phyloP scores from a whole-genome alignment of 2,797 vertebrate genomes.

The Oophaga sylvatica region DNA sequence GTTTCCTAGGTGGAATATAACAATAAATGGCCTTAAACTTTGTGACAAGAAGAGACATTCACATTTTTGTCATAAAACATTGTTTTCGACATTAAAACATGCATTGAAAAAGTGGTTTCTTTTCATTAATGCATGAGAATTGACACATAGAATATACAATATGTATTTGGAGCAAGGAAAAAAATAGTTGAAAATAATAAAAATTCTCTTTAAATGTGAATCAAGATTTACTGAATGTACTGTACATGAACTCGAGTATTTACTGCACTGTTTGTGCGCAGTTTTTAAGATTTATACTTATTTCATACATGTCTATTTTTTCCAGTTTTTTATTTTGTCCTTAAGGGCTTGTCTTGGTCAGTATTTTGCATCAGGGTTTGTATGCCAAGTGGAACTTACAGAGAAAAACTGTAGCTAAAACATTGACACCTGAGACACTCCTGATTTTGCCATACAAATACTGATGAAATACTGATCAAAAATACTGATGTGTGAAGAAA shows the following conservation, averaged over 20 bases:
- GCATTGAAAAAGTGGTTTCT: conserved; percentile 26
- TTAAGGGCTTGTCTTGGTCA: background rate
- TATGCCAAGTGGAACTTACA: no score
- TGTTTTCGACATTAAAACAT: conserved; percentile 53
- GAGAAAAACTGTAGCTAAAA: no score
- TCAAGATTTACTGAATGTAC: conserved; percentile 7
- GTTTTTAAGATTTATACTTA: background rate
- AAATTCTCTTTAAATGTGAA: background rate
- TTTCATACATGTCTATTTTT: background rate
- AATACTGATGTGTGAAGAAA: no score
- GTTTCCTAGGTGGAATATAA: background rate
- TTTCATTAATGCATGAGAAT: conserved; percentile 23
- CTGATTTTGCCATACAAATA: no score
- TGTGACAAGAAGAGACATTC: conserved; percentile 41
- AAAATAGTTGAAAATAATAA: conserved; percentile 2
- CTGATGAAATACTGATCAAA: no score
- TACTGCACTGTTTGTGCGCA: background rate
- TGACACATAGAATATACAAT: conserved; percentile 3
- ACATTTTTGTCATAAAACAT: conserved; percentile 49
- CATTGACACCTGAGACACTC: no score
- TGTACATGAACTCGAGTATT: background rate
- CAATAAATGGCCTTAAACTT: conserved; percentile 49
- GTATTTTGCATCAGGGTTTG: no score
- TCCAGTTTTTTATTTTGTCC: background rate
- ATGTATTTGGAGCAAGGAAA: conserved; percentile 10